Percentiles rank a stretch among this genome's conserved stretches.
phyloP scores from a whole-genome alignment of 2,797 vertebrate species.

The Eulemur albifrons region DNA sequence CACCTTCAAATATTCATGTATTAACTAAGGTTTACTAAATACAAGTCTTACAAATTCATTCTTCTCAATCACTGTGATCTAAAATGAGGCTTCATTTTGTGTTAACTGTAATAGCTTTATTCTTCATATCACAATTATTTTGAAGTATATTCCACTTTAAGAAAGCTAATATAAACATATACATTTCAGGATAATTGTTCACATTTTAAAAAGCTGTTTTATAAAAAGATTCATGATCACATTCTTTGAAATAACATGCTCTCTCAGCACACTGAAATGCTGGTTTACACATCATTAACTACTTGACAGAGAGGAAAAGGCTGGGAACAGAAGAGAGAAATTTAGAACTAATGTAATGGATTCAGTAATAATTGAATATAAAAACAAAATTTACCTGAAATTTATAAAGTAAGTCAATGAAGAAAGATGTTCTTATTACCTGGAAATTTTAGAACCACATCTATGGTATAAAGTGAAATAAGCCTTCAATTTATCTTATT shows the following conservation, averaged over 20 bases:
- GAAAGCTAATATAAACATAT: background rate
- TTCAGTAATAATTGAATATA: slow-evolving; percentile 40
- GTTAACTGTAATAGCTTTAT: background rate
- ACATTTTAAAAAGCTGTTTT: slow-evolving; percentile 42
- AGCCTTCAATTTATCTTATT: background rate
- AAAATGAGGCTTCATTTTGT: background rate
- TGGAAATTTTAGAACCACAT: background rate
- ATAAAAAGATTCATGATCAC: slow-evolving; percentile 43
- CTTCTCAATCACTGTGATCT: slow-evolving; percentile 2
- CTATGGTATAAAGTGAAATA: background rate
- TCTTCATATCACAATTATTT: slow-evolving; percentile 23
- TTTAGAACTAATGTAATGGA: slow-evolving; percentile 43
- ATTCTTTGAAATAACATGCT: slow-evolving; percentile 63
- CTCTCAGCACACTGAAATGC: slow-evolving; percentile 51
- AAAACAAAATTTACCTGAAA: slow-evolving; percentile 34
- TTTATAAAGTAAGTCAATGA: slow-evolving; percentile 16
- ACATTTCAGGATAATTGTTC: slow-evolving; percentile 41
- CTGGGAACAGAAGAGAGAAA: slow-evolving; percentile 50
- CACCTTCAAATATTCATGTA: background rate
- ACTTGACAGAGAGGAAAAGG: slow-evolving; percentile 51
- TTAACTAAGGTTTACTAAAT: slow-evolving; percentile 40
- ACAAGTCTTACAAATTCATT: slow-evolving; percentile 19
- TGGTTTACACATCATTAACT: slow-evolving; percentile 61
- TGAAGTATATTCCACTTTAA: slow-evolving; percentile 21
- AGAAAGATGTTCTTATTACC: background rate